phyloP scores from a whole-genome alignment of 2,888 invertebrate genomes.

The Theodoxus fluviatilis region DNA sequence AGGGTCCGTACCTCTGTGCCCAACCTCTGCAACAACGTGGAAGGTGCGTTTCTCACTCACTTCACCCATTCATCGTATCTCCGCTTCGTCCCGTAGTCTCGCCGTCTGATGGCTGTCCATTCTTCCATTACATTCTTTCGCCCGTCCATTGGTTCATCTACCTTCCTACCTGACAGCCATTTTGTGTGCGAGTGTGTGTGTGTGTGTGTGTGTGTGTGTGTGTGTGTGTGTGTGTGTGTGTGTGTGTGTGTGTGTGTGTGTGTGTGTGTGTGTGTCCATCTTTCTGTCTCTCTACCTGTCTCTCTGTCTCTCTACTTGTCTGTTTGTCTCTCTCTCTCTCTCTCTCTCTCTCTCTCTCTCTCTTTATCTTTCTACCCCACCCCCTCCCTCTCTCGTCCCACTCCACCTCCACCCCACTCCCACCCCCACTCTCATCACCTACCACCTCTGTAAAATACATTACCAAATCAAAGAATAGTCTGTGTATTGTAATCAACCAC shows the following conservation, averaged over 20 bases:
- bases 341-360: neutral
- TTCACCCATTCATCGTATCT: too few relatives aligned
- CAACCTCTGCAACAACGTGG: too few relatives aligned
- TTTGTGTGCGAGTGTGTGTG: neutral
- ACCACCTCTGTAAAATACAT: neutral
- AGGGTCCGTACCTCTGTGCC: too few relatives aligned
- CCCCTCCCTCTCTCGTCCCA: neutral
- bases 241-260: neutral
- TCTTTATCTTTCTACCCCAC: neutral
- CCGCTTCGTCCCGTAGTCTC: neutral
- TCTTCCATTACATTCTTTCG: neutral
- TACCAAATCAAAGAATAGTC: too few relatives aligned
- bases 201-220: neutral
- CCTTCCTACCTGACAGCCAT: neutral
- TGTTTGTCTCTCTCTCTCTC: neutral
- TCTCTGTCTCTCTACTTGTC: neutral
- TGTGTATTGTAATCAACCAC: too few relatives aligned
- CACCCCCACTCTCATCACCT: neutral
- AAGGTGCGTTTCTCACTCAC: too few relatives aligned
- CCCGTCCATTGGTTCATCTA: neutral
- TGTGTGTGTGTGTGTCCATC: neutral
- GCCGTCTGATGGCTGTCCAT: neutral
- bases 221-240: neutral
- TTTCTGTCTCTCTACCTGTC: neutral
- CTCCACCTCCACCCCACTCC: neutral